Conservation (phyloP, 2,113 vertebrate genomes). For the Melospiza georgiana region DNA sequence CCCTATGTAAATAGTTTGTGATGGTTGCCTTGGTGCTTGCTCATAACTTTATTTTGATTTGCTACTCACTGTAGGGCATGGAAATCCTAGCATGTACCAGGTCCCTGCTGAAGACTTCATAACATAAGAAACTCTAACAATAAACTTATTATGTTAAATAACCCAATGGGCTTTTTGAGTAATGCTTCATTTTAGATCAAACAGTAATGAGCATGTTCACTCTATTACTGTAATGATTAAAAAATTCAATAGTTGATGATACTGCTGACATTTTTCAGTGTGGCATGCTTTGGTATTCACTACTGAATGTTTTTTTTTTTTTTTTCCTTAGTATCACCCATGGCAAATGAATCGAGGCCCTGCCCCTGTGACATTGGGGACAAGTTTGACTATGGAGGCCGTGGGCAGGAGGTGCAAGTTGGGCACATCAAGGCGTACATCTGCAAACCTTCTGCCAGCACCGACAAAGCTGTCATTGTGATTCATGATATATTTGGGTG, state of each 20-base stretch:
- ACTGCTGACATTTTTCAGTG: background rate
- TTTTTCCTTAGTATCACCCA: slow-evolving; percentile 35
- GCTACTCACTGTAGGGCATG: background rate
- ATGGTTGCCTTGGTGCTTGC: background rate
- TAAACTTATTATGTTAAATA: background rate
- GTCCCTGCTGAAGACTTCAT: background rate
- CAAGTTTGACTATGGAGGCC: slow-evolving; percentile 80
- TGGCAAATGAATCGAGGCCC: slow-evolving; percentile 89
- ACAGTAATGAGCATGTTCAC: background rate
- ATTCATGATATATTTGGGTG: slow-evolving; percentile 93
- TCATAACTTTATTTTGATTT: background rate
- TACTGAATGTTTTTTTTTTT: background rate
- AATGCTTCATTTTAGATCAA: background rate
- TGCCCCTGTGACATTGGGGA: slow-evolving; percentile 91
- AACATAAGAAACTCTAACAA: background rate
- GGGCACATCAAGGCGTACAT: slow-evolving; percentile 85
- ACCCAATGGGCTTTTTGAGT: background rate
- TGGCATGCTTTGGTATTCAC: background rate
- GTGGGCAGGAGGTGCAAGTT: slow-evolving; percentile 84
- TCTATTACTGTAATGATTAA: background rate
- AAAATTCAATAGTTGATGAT: background rate
- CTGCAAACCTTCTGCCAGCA: slow-evolving; percentile 69
- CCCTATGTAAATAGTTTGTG: background rate
- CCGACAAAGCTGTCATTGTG: slow-evolving; percentile 85
- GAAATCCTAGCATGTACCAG: background rate